phyloP scores from a whole-genome alignment of 1,140 invertebrate genomes.

The Drosophila subpulchrella region DNA sequence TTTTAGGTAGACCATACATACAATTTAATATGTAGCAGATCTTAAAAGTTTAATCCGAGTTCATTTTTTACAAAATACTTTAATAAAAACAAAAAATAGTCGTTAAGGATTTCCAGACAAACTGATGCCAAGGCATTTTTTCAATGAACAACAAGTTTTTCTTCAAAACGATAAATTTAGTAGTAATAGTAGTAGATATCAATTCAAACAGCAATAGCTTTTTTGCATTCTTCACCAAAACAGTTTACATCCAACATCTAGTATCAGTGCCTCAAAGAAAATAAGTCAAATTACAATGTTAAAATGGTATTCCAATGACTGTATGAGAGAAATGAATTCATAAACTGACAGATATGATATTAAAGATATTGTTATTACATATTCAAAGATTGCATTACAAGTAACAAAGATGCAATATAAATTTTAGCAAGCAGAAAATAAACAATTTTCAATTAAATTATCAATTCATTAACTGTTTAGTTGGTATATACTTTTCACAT shows the following conservation, averaged over 20 bases:
- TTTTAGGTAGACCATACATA: constrained; percentile 39
- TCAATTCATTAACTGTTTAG: not conserved
- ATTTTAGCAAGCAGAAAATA: not conserved
- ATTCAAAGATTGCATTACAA: not conserved
- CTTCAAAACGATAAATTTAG: not conserved
- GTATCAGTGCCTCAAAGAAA: constrained; percentile 15
- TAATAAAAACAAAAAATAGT: constrained; percentile 1
- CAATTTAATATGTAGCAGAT: constrained; percentile 1
- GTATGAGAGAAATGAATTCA: not conserved
- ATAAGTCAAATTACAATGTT: constrained; percentile 8
- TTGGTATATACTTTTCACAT: no score
- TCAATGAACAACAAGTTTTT: not conserved
- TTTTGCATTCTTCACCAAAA: not conserved
- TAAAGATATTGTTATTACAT: not conserved
- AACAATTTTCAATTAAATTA: no score
- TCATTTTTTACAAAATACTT: constrained; percentile 7
- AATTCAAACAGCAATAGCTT: not conserved
- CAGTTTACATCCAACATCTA: constrained; percentile 3
- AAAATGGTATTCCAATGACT: not conserved
- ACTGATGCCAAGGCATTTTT: not conserved
- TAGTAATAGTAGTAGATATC: not conserved
- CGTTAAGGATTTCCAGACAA: not conserved
- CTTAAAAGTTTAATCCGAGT: not conserved
- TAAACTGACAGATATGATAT: not conserved
- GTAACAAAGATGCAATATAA: not conserved